Base-by-base conservation (phyloP, 2,797 vertebrate genomes). In the Rhynchonycteris naso region DNA sequence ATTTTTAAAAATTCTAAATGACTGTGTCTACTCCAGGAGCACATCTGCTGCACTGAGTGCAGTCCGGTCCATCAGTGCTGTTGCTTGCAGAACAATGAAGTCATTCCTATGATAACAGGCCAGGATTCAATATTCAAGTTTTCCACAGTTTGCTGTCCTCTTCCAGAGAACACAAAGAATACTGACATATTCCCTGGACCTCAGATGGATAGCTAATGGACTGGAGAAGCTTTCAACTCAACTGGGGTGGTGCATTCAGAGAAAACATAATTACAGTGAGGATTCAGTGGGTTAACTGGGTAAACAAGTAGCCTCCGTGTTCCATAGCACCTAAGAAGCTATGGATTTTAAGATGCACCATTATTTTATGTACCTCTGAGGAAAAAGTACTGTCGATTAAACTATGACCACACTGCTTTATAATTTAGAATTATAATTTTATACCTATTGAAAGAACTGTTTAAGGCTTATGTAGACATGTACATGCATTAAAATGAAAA, bases 151-250 rank as follows among this genome's bases (percentile, higher is more conserved):
- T 95, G 78, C 92, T 83, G 18, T 94, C 96, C 82, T 88, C 56
- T 83, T 92, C 68, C 66, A 93, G 85, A 92, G 93, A 95, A 92
- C 81, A 82, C 81, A 96, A 90, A 96, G 93, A 93, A 65, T 58
- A 54, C 66, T 63, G 95, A 93, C 92, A 85, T 88, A 47, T 94
- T 94, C 95, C 91, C 69, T 0, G 0, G 95, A 93, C 79, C 92
- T 92, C 96, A 95, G 93, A 82, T 96, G 95, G 90, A 24, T 84
- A 80, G 95, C 68, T 97, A 95, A 97, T 96, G 92, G 96, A 69
- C 93, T 96, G 86, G 69, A 91, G 95, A 96, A 86, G 68, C 78
- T 97, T 95, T 94, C 74, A 83, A 83, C 79, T 96, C 93, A 81
- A 90, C 82, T 76, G 76, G 68, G 96, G 94, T 0, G 1, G 85